These are phyloP conservation scores for Quadriops clusia DNA, from an alignment of 2,888 invertebrate species.

Conservation along the genomic window DNA sequence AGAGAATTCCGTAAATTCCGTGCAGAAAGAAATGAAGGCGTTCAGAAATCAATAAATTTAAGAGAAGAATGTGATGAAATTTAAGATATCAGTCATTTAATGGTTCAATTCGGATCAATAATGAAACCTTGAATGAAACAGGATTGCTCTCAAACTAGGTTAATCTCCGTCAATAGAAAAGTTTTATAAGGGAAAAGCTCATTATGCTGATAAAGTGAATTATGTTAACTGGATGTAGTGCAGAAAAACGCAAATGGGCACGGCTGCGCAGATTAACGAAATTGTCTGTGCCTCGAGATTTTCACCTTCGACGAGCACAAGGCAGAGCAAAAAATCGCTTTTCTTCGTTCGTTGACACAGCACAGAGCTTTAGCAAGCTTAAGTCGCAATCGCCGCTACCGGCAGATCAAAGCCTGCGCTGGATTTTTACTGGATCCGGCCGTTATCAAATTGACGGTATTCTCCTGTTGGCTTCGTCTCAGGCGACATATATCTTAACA, in stretches of 20 bases:
- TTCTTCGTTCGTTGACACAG: slow-evolving; percentile 11
- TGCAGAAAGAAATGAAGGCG: too few relatives aligned
- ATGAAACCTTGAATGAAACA: background rate
- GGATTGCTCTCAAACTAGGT: slow-evolving; percentile 1
- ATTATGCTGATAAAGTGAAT: too few relatives aligned
- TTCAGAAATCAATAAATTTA: too few relatives aligned
- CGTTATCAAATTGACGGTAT: slow-evolving; percentile 17
- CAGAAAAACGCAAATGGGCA: background rate
- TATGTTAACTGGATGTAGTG: background rate
- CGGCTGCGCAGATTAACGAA: background rate
- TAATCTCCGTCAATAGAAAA: background rate
- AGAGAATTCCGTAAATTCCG: too few relatives aligned
- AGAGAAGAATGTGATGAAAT: too few relatives aligned
- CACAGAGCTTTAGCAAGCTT: slow-evolving; percentile 10
- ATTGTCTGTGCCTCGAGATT: too few relatives aligned
- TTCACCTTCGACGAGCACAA: slow-evolving; percentile 1
- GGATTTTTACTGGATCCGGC: slow-evolving; percentile 6
- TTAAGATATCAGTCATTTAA: too few relatives aligned
- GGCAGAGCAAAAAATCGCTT: slow-evolving; percentile 3
- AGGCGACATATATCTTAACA: too few relatives aligned
- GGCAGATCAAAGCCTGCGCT: slow-evolving; percentile 6
- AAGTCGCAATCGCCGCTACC: slow-evolving; percentile 9
- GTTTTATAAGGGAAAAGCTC: too few relatives aligned
- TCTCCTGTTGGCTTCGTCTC: slow-evolving; percentile 6
- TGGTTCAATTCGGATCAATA: too few relatives aligned